Evolutionary conservation across 2,888 invertebrate species (phyloP).

Genomic region (Amorpha juglandis): DNA sequence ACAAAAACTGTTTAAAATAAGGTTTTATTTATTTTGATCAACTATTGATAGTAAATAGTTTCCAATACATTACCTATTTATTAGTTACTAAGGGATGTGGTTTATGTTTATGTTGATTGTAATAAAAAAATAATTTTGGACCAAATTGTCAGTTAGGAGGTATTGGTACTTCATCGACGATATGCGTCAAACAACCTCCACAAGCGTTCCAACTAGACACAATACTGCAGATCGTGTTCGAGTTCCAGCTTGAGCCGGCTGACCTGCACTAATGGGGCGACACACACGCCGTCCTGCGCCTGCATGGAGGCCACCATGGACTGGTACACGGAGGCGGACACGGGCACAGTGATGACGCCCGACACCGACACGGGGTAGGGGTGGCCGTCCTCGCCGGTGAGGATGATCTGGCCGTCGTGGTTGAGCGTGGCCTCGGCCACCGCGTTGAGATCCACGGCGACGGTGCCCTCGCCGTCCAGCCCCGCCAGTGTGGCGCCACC

Average conservation of each 20-base stretch:
- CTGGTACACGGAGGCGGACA: constrained; percentile 97
- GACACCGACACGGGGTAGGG: constrained; percentile 93
- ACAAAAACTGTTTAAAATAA: too few species aligned
- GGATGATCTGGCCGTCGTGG: constrained; percentile 97
- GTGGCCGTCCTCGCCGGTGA: constrained; percentile 97
- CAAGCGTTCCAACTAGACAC: neutral
- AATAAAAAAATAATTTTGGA: too few species aligned
- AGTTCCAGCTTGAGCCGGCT: constrained; percentile 34
- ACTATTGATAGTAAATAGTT: too few species aligned
- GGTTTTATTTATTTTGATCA: too few species aligned
- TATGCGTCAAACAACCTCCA: too few species aligned
- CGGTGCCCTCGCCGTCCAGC: constrained; percentile 89
- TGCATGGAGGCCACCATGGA: constrained; percentile 96
- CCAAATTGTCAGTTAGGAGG: too few species aligned
- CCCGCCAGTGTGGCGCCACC: constrained; percentile 89
- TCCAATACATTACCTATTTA: too few species aligned
- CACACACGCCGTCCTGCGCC: constrained; percentile 92
- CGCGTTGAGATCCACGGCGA: constrained; percentile 94
- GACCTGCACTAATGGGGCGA: constrained; percentile 93
- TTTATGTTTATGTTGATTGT: too few species aligned
- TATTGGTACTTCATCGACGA: too few species aligned
- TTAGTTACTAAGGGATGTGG: too few species aligned
- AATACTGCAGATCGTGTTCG: constrained; percentile 21
- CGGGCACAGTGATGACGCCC: constrained; percentile 97
- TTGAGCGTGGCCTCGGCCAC: constrained; percentile 95